phyloP scores from a whole-genome alignment of 2,888 invertebrate genomes.

The Acanthosoma haemorrhoidale region DNA sequence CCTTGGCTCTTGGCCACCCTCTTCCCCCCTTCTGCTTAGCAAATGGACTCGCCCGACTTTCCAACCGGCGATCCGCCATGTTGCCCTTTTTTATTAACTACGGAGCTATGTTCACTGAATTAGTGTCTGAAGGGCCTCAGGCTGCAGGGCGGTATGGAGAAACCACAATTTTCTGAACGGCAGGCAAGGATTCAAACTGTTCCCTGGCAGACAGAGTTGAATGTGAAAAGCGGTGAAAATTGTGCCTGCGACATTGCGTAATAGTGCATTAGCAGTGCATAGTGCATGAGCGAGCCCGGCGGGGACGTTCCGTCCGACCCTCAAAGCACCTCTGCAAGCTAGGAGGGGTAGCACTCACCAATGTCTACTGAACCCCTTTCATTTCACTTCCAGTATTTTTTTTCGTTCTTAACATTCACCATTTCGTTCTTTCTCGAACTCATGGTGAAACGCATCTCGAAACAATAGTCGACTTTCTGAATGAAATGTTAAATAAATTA shows the following conservation, averaged over 20 bases:
- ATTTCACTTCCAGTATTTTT: background rate
- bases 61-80: slow-evolving; percentile 29
- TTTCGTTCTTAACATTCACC: too few relatives aligned
- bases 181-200: too few relatives aligned
- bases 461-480: too few relatives aligned
- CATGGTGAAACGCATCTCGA: too few relatives aligned
- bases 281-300: background rate
- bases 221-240: background rate
- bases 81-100: slow-evolving; percentile 24
- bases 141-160: background rate
- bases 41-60: slow-evolving; percentile 32
- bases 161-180: too few relatives aligned
- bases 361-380: background rate
- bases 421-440: too few relatives aligned
- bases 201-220: too few relatives aligned
- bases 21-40: slow-evolving; percentile 6
- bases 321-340: background rate
- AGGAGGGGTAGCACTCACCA: background rate
- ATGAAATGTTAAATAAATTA: too few relatives aligned
- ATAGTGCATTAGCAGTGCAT: background rate
- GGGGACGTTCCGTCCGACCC: background rate
- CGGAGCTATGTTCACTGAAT: slow-evolving; percentile 2
- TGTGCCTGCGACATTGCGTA: background rate
- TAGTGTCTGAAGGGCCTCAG: background rate
- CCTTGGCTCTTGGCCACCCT: slow-evolving; percentile 14